Percentiles rank a stretch among this genome's conserved stretches.
These are phyloP conservation scores for Oryzias curvinotus DNA, from an alignment of 2,113 vertebrate species.

Conservation along the genomic window DNA sequence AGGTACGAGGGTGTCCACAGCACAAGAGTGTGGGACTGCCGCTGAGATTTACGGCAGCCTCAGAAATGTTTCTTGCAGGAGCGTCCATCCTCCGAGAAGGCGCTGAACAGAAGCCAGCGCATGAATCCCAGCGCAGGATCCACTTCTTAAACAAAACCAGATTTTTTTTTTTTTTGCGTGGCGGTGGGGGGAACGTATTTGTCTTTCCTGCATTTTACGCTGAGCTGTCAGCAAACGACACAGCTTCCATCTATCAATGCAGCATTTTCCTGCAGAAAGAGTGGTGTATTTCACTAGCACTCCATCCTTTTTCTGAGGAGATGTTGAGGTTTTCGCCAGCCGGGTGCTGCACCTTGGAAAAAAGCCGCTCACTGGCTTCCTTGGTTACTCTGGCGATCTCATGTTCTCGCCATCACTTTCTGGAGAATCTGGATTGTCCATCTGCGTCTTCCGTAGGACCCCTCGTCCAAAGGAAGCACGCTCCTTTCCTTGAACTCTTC, in stretches of 20 bases:
- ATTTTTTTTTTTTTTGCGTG: slow-evolving; percentile 31
- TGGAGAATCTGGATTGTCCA: slow-evolving; percentile 1
- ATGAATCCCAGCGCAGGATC: slow-evolving; percentile 45
- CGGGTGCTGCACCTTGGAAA: slow-evolving; percentile 55
- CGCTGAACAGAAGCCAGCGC: slow-evolving; percentile 43
- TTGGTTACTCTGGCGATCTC: slow-evolving; percentile 37
- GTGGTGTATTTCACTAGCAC: slow-evolving; percentile 44
- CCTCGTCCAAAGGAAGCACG: slow-evolving; percentile 36
- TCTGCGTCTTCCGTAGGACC: slow-evolving; percentile 29
- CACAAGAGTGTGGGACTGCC: slow-evolving; percentile 30
- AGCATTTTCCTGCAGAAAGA: slow-evolving; percentile 51
- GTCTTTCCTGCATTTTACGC: slow-evolving; percentile 53
- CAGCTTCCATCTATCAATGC: slow-evolving; percentile 55
- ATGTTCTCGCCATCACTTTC: slow-evolving; percentile 43
- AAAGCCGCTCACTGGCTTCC: slow-evolving; percentile 42
- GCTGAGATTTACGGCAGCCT: slow-evolving; percentile 12
- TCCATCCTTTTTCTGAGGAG: slow-evolving; percentile 50
- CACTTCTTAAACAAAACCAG: slow-evolving; percentile 53
- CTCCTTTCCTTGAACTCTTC: slow-evolving; percentile 62
- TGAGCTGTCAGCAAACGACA: slow-evolving; percentile 50
- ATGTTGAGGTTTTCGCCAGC: slow-evolving; percentile 57
- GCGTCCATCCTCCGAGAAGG: slow-evolving; percentile 36
- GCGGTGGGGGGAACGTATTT: slow-evolving; percentile 39
- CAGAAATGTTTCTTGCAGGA: slow-evolving; percentile 25
- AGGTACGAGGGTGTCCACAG: slow-evolving; percentile 35